Conservation (phyloP, 2,797 vertebrate genomes). For the Argyrosomus regius region DNA sequence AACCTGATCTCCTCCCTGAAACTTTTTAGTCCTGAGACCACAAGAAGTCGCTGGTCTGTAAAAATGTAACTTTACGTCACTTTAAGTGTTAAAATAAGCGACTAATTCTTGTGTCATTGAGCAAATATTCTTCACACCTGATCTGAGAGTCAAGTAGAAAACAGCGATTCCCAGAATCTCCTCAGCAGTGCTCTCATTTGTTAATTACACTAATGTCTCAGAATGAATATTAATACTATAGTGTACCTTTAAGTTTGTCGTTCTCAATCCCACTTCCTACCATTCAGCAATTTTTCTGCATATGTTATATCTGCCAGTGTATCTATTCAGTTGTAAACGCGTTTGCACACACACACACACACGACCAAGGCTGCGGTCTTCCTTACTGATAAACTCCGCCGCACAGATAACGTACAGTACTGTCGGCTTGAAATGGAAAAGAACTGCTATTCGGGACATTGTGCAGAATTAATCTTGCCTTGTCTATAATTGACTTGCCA, state of each 20-base stretch:
- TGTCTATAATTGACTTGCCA: constrained; percentile 66
- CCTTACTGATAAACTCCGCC: constrained; percentile 44
- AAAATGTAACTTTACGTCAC: background rate
- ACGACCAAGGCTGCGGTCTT: constrained; percentile 12
- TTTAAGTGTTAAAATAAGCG: background rate
- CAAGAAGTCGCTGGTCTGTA: background rate
- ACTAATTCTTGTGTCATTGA: background rate
- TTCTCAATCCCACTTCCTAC: background rate
- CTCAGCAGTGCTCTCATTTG: background rate
- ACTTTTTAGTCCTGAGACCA: background rate
- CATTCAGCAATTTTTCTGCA: constrained; percentile 13
- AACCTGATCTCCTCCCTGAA: background rate
- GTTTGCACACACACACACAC: constrained; percentile 19
- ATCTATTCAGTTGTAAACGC: constrained; percentile 18
- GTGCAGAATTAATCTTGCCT: constrained; percentile 56
- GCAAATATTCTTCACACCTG: background rate
- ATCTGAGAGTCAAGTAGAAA: background rate
- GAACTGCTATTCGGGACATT: constrained; percentile 44
- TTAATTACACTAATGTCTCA: constrained; percentile 1
- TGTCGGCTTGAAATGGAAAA: constrained; percentile 36
- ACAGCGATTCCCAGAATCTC: background rate
- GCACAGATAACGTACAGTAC: constrained; percentile 33
- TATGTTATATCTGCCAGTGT: constrained; percentile 3
- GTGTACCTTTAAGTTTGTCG: background rate
- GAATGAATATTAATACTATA: background rate